Evolutionary conservation across 2,888 invertebrate species (phyloP), one percentile per base, ranked within the genome.

Genomic region (Coremacera marginata): DNA sequence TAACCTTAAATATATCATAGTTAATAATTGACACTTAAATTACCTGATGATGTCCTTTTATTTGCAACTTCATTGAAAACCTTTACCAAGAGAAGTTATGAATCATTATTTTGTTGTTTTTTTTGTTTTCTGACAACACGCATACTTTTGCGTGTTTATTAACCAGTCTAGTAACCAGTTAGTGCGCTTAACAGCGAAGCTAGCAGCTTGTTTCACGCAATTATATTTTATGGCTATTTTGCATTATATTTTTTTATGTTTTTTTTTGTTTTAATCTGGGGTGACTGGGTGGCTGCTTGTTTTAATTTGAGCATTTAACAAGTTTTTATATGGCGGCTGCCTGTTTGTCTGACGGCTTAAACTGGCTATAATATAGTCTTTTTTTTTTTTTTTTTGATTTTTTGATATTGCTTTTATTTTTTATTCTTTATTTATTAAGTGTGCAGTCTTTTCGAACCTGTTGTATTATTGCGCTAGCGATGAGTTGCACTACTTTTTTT

Each of bases 291-390:
- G 78, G 78, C 77, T 68, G 44, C 44, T 25, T 37, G 70, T 34
- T 76, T 76, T 79, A 76, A 78, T 79, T 78, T 76, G 65, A 60
- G 37, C 76, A 78, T 78, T 78, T 75, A 78, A 75, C 70, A 79
- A 52, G 76, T 76, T 44, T 78, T 73, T 76, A 75, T 75, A 77
- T 71, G 57, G 27, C 60, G 63, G 76, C 63, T 76, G 76, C 76
- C 74, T 65, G 51, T 27, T 25, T 74, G 74, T 74, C 74, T 74
- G 74, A 67, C 74, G 34, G 37, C 31, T 5, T 22, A 19, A 44
- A 68, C 71, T 71, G 60, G 71, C 52, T 70, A 31, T 19, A 16
- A 25, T 37, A 19, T 22, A 8, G 7, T 65, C 14, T 65, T 34
- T 31, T 65, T n/a, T 68, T n/a, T 44, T 34, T 68, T 44, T n/a